Evolutionary conservation across 2,888 invertebrate genomes (phyloP).

Genomic region (Spisula subtruncata): DNA sequence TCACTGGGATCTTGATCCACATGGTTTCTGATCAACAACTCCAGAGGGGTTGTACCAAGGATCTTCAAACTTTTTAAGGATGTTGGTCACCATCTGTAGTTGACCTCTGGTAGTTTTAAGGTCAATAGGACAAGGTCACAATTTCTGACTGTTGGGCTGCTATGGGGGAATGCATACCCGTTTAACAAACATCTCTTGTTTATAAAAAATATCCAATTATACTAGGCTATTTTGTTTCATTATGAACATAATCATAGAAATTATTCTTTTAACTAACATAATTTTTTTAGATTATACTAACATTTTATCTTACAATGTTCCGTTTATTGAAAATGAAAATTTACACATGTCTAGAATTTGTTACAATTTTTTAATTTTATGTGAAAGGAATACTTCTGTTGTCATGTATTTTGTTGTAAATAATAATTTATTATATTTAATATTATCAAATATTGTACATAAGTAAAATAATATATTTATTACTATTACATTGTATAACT

Average conservation of each 20-base stretch:
- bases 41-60: too few species aligned
- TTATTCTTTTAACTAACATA: conserved; percentile 2
- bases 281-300: conserved; percentile 5
- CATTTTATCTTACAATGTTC: neutral
- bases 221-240: conserved; percentile 3
- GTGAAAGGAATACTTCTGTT: neutral
- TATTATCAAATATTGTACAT: neutral
- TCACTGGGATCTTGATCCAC: too few species aligned
- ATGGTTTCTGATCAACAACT: too few species aligned
- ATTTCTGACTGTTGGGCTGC: too few species aligned
- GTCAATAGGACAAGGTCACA: too few species aligned
- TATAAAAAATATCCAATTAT: too few species aligned
- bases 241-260: neutral
- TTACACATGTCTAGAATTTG: neutral
- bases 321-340: neutral
- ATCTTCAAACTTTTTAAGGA: too few species aligned
- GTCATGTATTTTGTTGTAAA: conserved; percentile 1
- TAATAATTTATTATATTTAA: neutral
- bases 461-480: neutral
- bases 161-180: too few species aligned
- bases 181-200: too few species aligned
- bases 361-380: neutral
- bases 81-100: too few species aligned
- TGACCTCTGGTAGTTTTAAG: too few species aligned
- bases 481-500: neutral